Evolutionary conservation across 1,140 invertebrate genomes (phyloP).

Genomic region (Neodiprion virginianus): DNA sequence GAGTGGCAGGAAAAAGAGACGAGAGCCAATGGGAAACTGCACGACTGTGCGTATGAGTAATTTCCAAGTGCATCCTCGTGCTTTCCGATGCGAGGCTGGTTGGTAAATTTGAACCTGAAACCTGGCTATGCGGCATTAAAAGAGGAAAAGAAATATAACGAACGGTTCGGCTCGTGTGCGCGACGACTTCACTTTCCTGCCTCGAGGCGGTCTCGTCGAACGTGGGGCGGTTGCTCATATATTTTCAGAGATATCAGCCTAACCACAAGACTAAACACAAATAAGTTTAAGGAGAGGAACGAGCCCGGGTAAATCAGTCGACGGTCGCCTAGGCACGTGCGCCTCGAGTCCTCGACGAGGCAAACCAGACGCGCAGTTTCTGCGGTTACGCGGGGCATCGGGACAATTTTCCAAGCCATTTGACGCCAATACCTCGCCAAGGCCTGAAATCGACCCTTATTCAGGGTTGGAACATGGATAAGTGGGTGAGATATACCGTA

Average conservation of each 20-base stretch:
- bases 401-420: slow-evolving; percentile 7
- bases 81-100: too few relatives aligned
- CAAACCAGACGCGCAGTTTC: neutral
- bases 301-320: neutral
- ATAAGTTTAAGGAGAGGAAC: slow-evolving; percentile 4
- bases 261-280: slow-evolving; percentile 3
- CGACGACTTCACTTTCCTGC: neutral
- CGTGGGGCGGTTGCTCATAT: neutral
- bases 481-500: too few relatives aligned
- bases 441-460: neutral
- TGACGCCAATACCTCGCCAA: neutral
- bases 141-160: neutral
- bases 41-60: too few relatives aligned
- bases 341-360: neutral
- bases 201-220: neutral
- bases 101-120: too few relatives aligned
- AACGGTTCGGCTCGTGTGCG: neutral
- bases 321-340: slow-evolving; percentile 1
- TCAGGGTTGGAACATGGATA: neutral
- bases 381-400: neutral
- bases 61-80: too few relatives aligned
- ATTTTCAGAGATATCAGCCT: slow-evolving; percentile 1
- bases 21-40: too few relatives aligned
- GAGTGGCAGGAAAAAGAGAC: too few relatives aligned
- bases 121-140: too few relatives aligned